Percentiles rank a stretch among this genome's conserved stretches.
These are phyloP conservation scores for Neelides sp. DNA, from an alignment of 1,140 invertebrate genomes.

Conservation along the genomic window DNA sequence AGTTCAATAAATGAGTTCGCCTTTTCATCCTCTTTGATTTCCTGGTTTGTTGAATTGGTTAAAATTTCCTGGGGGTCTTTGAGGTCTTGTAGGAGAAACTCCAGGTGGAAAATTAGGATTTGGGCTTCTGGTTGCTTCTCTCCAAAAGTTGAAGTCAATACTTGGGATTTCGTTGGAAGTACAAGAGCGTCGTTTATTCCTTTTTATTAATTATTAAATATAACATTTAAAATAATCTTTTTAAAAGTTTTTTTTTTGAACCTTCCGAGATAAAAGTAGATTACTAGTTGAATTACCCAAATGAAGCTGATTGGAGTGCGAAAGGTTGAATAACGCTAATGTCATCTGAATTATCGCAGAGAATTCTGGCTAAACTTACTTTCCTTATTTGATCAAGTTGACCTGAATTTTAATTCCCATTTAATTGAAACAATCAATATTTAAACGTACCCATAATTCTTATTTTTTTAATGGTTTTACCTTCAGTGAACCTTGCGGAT, in stretches of 20 bases:
- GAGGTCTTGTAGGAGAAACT: neutral
- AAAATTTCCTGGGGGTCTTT: neutral
- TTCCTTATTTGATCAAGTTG: slow-evolving; percentile 45
- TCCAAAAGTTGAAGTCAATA: slow-evolving; percentile 39
- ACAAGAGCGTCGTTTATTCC: slow-evolving; percentile 39
- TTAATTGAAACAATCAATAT: neutral
- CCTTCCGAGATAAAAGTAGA: slow-evolving; percentile 2
- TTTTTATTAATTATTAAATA: neutral
- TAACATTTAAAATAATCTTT: neutral
- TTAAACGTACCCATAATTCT: neutral
- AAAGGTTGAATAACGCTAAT: slow-evolving; percentile 42
- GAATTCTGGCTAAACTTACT: slow-evolving; percentile 40
- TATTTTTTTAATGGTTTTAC: slow-evolving; percentile 29
- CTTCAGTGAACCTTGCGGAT: slow-evolving; percentile 39
- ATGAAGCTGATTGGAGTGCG: slow-evolving; percentile 39
- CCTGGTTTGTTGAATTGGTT: neutral
- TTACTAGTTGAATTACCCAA: slow-evolving; percentile 34
- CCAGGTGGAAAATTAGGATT: neutral
- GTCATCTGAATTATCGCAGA: slow-evolving; percentile 47
- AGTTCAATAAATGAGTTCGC: neutral
- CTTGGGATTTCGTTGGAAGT: slow-evolving; percentile 36
- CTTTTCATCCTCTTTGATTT: neutral
- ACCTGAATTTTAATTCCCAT: slow-evolving; percentile 33
- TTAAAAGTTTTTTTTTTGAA: neutral
- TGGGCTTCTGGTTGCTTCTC: slow-evolving; percentile 20